A percentile compares a stretch with the other conserved stretches of the same genome.
Evolutionary conservation across 2,113 vertebrate species (phyloP).

Genomic region (Seriola rivoliana): DNA sequence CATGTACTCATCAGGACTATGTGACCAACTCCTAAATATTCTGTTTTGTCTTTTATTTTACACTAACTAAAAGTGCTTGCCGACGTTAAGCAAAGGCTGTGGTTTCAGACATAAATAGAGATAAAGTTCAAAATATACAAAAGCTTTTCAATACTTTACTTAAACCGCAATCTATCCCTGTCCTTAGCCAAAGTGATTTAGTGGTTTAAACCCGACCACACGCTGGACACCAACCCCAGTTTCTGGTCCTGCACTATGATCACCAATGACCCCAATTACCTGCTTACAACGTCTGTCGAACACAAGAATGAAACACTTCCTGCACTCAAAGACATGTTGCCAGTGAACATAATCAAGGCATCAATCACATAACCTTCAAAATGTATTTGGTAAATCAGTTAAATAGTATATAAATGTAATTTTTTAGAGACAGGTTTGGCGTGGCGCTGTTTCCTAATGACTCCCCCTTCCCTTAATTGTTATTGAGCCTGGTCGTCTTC

Average conservation of each 20-base stretch:
- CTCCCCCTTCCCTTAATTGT: not conserved
- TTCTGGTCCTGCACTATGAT: not conserved
- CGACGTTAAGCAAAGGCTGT: not conserved
- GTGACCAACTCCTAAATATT: too few species aligned
- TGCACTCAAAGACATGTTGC: too few species aligned
- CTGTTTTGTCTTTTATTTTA: too few species aligned
- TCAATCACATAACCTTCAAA: not conserved
- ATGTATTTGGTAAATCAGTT: not conserved
- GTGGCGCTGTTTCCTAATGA: not conserved
- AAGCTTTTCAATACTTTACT: too few species aligned
- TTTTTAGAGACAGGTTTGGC: not conserved
- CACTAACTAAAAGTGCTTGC: too few species aligned
- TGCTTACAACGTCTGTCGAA: too few species aligned
- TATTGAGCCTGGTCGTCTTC: constrained; percentile 2
- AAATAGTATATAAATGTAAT: not conserved
- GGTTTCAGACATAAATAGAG: not conserved
- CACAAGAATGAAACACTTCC: not conserved
- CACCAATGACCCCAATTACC: not conserved
- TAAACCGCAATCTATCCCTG: not conserved
- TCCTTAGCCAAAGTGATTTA: not conserved
- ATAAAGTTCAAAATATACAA: too few species aligned
- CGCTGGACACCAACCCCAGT: not conserved
- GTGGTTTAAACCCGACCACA: not conserved
- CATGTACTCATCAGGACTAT: too few species aligned
- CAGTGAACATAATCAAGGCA: not conserved